Evolutionary conservation across 64 coral and sea anemone species (phyloP).

Genomic region (Porites australiensis): DNA sequence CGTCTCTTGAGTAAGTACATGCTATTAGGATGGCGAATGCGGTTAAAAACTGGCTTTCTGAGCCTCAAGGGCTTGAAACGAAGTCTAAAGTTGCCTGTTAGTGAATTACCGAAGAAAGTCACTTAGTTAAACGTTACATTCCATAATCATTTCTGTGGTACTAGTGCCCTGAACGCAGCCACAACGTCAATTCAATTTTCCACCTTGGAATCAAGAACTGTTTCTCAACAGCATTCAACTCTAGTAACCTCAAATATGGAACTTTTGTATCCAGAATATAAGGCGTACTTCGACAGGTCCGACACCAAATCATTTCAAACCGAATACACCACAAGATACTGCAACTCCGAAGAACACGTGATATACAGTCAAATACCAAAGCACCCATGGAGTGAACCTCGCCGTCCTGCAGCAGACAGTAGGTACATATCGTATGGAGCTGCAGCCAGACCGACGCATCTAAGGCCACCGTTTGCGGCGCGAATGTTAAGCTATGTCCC

Average conservation of each 20-base stretch:
- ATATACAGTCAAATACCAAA: slow-evolving; percentile 53
- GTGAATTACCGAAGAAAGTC: no score
- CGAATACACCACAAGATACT: slow-evolving; percentile 71
- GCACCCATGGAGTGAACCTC: slow-evolving; percentile 53
- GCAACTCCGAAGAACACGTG: slow-evolving; percentile 13
- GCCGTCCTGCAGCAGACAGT: slow-evolving; percentile 1
- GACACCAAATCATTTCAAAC: slow-evolving; percentile 42
- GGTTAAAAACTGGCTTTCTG: no score
- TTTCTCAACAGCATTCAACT: no score
- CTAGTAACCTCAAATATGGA: background rate
- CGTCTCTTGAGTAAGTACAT: no score
- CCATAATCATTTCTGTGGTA: no score
- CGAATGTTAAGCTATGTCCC: slow-evolving; percentile 46
- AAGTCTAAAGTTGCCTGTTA: no score
- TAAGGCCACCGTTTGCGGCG: slow-evolving; percentile 60
- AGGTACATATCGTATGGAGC: background rate
- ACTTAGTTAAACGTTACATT: no score
- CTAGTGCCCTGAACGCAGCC: no score
- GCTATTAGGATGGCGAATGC: no score
- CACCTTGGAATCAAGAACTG: no score
- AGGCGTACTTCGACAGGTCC: slow-evolving; percentile 14
- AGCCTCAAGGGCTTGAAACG: no score
- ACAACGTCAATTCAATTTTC: no score
- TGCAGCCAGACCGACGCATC: slow-evolving; percentile 22
- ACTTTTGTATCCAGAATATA: slow-evolving; percentile 23